A percentile compares a stretch with the other conserved stretches of the same genome.
These are phyloP conservation scores for Spilosoma lubricipeda DNA, from an alignment of 2,888 invertebrate genomes.

Conservation along the genomic window DNA sequence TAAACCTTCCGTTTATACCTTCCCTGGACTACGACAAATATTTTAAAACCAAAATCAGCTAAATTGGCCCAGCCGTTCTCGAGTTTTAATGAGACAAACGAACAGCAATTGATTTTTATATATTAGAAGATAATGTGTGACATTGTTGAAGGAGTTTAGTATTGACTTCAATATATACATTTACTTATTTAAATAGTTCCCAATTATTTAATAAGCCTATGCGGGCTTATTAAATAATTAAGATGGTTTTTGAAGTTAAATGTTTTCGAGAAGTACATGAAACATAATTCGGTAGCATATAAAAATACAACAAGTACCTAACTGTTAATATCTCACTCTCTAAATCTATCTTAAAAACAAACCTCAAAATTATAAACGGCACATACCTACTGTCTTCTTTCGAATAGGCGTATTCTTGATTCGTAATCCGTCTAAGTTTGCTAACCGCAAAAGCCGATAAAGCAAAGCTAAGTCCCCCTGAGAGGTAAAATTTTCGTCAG, in stretches of 20 bases:
- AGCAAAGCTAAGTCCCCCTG: background rate
- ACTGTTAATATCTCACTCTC: background rate
- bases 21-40: too few relatives aligned
- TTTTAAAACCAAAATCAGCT: too few relatives aligned
- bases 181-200: background rate
- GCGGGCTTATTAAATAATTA: too few relatives aligned
- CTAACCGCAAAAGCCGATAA: background rate
- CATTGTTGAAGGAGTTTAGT: background rate
- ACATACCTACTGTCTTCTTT: background rate
- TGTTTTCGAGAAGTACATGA: background rate
- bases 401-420: background rate
- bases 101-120: too few relatives aligned
- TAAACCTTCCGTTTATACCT: too few relatives aligned
- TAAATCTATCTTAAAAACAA: background rate
- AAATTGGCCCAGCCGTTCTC: too few relatives aligned
- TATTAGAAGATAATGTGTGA: too few relatives aligned
- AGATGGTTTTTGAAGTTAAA: background rate
- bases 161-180: background rate
- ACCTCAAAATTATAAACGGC: background rate
- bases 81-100: too few relatives aligned
- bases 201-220: background rate
- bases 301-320: too few relatives aligned
- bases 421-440: background rate
- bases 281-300: too few relatives aligned
- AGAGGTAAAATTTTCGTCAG: background rate